Conservation (phyloP, 1,140 invertebrate genomes). For the Brachionus angularis region DNA sequence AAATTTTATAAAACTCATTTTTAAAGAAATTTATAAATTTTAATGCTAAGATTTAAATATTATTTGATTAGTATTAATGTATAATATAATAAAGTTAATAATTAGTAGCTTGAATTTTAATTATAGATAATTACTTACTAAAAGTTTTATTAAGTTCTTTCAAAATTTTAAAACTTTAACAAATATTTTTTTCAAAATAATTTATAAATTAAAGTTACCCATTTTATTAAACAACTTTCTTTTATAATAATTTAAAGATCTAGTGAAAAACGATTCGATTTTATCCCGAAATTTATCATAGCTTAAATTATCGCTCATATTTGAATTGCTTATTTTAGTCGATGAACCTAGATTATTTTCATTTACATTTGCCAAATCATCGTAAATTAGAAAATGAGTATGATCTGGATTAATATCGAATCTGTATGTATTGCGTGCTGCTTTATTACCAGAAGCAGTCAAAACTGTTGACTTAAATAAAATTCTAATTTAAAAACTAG, state of each 20-base stretch:
- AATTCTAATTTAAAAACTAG: background rate
- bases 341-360: background rate
- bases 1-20: too few species aligned
- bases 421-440: constrained; percentile 8
- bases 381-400: constrained; percentile 41
- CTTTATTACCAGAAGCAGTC: constrained; percentile 26
- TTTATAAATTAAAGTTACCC: background rate
- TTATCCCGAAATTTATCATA: constrained; percentile 38
- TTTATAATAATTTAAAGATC: constrained; percentile 27
- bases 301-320: background rate
- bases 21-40: too few species aligned
- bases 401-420: constrained; percentile 40
- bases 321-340: background rate
- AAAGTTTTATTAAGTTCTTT: too few species aligned
- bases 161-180: background rate
- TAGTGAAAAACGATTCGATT: constrained; percentile 22
- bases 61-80: too few species aligned
- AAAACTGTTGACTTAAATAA: constrained; percentile 23
- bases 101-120: too few species aligned
- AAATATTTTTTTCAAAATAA: background rate
- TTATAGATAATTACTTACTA: too few species aligned
- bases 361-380: constrained; percentile 18
- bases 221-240: background rate
- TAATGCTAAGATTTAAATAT: too few species aligned
- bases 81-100: too few species aligned